Conservation (phyloP, 2,797 vertebrate genomes). For the Brachyrhaphis roseni region DNA sequence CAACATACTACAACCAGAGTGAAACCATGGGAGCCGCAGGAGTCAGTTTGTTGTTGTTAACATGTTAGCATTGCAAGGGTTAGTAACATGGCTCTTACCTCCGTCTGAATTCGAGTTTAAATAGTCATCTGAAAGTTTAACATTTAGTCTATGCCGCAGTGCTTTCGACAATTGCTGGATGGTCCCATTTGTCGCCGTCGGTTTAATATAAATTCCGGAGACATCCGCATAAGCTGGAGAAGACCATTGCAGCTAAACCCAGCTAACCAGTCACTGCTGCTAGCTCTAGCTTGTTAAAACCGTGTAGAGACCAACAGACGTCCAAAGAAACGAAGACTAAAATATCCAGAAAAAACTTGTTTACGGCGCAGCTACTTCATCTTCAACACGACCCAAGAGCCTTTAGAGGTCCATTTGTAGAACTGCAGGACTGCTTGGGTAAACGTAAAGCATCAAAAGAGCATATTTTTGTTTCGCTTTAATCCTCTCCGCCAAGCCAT, state of each 20-base stretch:
- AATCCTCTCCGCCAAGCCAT: constrained; percentile 79
- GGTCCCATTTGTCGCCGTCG: constrained; percentile 84
- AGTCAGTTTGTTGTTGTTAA: constrained; percentile 68
- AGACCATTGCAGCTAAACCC: constrained; percentile 77
- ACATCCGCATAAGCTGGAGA: constrained; percentile 78
- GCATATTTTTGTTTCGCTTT: constrained; percentile 73
- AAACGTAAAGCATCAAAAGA: constrained; percentile 72
- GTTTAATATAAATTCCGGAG: constrained; percentile 73
- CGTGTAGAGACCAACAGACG: constrained; percentile 68
- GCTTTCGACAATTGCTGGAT: constrained; percentile 80
- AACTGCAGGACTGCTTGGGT: constrained; percentile 39
- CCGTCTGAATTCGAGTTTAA: constrained; percentile 59
- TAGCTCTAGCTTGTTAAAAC: constrained; percentile 72
- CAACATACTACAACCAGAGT: constrained; percentile 36
- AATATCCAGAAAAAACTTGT: constrained; percentile 69
- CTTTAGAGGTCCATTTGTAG: constrained; percentile 53
- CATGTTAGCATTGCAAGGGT: constrained; percentile 33
- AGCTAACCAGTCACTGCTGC: constrained; percentile 64
- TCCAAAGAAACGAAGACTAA: constrained; percentile 65
- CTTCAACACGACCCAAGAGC: constrained; percentile 52
- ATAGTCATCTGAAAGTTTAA: constrained; percentile 45
- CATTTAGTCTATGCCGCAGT: constrained; percentile 68
- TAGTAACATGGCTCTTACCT: constrained; percentile 73
- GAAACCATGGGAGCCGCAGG: constrained; percentile 25
- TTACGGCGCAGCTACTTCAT: constrained; percentile 53